Evolutionary conservation across 2,797 vertebrate genomes (phyloP), one percentile per base, ranked within the genome.

Genomic region (Ispidina picta): DNA sequence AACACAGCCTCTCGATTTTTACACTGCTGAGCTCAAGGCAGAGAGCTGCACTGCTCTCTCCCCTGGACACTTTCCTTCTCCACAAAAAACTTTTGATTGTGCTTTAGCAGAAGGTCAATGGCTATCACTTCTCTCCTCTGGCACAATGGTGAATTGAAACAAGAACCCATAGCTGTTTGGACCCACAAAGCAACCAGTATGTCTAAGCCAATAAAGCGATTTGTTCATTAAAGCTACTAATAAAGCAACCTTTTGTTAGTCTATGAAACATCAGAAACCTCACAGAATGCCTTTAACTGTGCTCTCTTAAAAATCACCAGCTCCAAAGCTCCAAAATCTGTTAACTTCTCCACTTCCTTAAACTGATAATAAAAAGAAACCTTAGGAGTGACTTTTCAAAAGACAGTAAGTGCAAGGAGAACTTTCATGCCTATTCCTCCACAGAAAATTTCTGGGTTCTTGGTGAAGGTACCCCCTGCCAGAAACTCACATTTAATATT

Each of bases 201-300:
- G 97, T 95, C 97, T 97, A 97, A 97, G 97, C 97, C 97, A 98
- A 97, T 97, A 97, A 98, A 98, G 97, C 93, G 76, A 98, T 98
- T 97, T 96, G 96, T 97, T 98, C 97, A 97, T 97, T 98, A 98
- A 97, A 96, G 94, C 95, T 97, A 97, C 96, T 96, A 97, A 98
- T 97, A 97, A 98, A 98, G 97, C 97, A 97, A 98, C 97, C 97
- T 98, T 98, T 98, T 98, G 97, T 98, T 97, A 97, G 92, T 96
- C 95, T 97, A 95, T 94, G 96, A 97, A 98, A 97, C 95, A 96
- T 97, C 96, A 97, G 97, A 97, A 97, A 97, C 94, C 93, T 97
- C 95, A 83, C 23, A 97, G 94, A 96, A 96, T 91, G 86, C 93
- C 92, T 95, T 93, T 94, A 97, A 96, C 94, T 96, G 79, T 54